phyloP scores from a whole-genome alignment of 2,113 vertebrate genomes.

The Mus pahari region DNA sequence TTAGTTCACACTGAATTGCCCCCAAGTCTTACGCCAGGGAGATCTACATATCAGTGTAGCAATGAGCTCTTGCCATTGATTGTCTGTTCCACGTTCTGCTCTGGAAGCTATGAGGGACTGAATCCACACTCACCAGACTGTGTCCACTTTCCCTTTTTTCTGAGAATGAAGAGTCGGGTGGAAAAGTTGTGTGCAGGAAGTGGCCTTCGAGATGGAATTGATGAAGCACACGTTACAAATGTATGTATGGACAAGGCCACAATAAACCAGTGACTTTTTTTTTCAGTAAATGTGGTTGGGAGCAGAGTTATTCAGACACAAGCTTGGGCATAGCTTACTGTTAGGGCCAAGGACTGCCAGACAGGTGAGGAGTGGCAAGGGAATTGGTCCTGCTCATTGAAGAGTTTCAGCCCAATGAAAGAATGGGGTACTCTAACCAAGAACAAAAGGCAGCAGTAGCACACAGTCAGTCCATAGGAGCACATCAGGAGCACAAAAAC shows the following conservation, averaged over 20 bases:
- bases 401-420: neutral
- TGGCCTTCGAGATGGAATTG: neutral
- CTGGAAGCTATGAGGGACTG: neutral
- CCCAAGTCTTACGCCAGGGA: neutral
- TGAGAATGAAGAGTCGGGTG: neutral
- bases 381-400: neutral
- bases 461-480: neutral
- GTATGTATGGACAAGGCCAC: neutral
- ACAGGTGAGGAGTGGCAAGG: neutral
- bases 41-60: neutral
- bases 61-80: neutral
- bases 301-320: slow-evolving; percentile 20
- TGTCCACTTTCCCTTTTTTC: neutral
- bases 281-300: slow-evolving; percentile 16
- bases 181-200: neutral
- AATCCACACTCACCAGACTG: neutral
- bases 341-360: neutral
- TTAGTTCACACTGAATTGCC: slow-evolving; percentile 20
- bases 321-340: neutral
- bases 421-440: neutral
- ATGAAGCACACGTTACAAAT: neutral
- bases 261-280: slow-evolving; percentile 28
- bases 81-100: neutral
- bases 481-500: neutral
- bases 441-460: neutral